Base-by-base conservation (phyloP, 2,113 vertebrate species). In the Talpa occidentalis region DNA sequence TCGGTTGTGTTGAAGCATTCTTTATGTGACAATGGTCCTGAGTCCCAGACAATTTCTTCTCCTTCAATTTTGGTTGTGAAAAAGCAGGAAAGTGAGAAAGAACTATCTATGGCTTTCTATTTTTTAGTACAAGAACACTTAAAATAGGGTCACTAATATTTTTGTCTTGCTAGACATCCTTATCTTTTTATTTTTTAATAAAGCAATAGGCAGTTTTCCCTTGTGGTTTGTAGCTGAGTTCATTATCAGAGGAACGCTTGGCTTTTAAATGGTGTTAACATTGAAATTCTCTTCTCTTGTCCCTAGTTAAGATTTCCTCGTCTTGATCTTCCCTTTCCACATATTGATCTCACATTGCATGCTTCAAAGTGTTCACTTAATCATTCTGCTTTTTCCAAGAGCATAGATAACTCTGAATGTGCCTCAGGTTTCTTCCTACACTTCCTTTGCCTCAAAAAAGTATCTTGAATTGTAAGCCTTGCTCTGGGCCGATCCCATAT, bases 221-320 rank as follows among this genome's bases (percentile, higher is more conserved):
- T 80, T 37, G 87, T 37, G 82, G 74, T 93, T 96, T 93, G 56
- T 69, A 88, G 62, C 10, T 37, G 32, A 66, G 44, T 84, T 96
- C 76, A 70, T 92, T 90, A 88, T 90, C 67, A 78, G 44, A 94
- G 74, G 67, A 95, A 60, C 2, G 2, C 49, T 59, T 74, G 85
- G 49, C 56, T 96, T 96, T 95, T 70, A 93, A 92, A 87, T 44
- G 59, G 59, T 92, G 60, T 89, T 91, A 96, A 83, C 66, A 76
- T 52, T 37, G 40, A 90, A 88, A 87, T 70, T 84, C 73, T 94
- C 93, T 78, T 86, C 64, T 79, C 73, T 83, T 83, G 60, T 88
- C 94, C 93, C 86, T 80, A 40, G 44, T 88, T 94, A 80, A 87
- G 88, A 87, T 90, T 95, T 91, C 83, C 76, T 94, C 30, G 0